Conservation (phyloP, 2,888 invertebrate genomes). For the Lochmaea capreae region DNA sequence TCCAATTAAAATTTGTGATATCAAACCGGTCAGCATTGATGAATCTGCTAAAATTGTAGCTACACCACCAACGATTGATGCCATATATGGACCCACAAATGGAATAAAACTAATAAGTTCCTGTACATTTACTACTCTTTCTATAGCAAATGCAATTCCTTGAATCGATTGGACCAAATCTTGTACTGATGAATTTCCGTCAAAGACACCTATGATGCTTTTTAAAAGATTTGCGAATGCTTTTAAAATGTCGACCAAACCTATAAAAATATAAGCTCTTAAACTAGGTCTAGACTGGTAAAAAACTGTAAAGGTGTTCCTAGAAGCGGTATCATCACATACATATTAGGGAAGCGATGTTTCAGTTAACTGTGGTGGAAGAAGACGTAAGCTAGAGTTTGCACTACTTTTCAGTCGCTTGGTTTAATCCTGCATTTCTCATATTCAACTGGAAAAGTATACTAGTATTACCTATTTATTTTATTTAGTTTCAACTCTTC, state of each 20-base stretch:
- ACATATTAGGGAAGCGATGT: too few relatives aligned
- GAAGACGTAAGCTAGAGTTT: too few relatives aligned
- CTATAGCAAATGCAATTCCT: constrained; percentile 21
- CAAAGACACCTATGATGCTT: constrained; percentile 25
- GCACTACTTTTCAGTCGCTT: too few relatives aligned
- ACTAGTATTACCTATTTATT: too few relatives aligned
- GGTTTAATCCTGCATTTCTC: too few relatives aligned
- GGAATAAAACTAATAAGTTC: constrained; percentile 23
- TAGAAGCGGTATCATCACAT: too few relatives aligned
- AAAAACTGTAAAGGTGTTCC: too few relatives aligned
- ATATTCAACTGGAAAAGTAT: too few relatives aligned
- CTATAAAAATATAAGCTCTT: constrained; percentile 16
- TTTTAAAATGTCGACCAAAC: constrained; percentile 22
- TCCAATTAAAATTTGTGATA: constrained; percentile 30
- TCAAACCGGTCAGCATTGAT: constrained; percentile 32
- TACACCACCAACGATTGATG: constrained; percentile 25
- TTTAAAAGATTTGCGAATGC: constrained; percentile 23
- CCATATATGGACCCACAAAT: constrained; percentile 22
- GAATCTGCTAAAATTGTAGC: constrained; percentile 26
- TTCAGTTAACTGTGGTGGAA: too few relatives aligned
- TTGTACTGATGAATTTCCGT: constrained; percentile 19
- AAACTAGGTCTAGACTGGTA: too few relatives aligned
- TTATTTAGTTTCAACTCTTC: too few relatives aligned
- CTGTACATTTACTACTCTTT: constrained; percentile 27
- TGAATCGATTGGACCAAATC: constrained; percentile 28